Conservation (phyloP, 2,113 vertebrate genomes). For the Rhinolophus ferrumequinum region DNA sequence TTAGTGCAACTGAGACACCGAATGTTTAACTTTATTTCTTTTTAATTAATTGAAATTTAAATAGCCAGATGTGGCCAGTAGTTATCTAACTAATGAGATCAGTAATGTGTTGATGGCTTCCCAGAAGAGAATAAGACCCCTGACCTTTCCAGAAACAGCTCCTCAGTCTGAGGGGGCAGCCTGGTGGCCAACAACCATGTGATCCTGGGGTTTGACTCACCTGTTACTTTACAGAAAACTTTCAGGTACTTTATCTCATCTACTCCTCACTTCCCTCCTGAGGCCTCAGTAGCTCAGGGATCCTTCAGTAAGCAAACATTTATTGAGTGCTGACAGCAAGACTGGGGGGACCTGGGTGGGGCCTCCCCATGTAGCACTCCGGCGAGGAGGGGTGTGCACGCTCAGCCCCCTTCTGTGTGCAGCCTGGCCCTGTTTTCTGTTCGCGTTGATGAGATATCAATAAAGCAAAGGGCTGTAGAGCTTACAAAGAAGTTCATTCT, state of each 20-base stretch:
- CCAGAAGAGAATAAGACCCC: not conserved
- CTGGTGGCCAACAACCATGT: accelerated
- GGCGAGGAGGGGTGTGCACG: accelerated
- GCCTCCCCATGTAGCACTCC: not conserved
- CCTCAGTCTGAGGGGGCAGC: not conserved
- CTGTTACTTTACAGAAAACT: not conserved
- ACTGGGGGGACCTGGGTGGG: not conserved
- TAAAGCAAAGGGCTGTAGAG: not conserved
- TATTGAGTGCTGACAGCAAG: not conserved
- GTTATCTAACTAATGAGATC: not conserved
- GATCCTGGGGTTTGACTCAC: too few relatives aligned
- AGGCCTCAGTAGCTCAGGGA: not conserved
- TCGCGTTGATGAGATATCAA: not conserved
- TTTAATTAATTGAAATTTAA: not conserved
- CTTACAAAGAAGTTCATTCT: not conserved
- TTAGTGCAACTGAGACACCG: not conserved
- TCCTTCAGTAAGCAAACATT: too few relatives aligned
- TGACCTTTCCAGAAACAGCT: not conserved
- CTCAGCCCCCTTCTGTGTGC: not conserved
- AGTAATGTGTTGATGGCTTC: not conserved
- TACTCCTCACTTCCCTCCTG: not conserved
- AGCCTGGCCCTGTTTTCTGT: not conserved
- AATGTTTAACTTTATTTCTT: not conserved
- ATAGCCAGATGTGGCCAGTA: not conserved
- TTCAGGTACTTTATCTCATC: accelerated